Conservation (phyloP, 2,888 invertebrate species). For the Melikaiella ostensackeni region DNA sequence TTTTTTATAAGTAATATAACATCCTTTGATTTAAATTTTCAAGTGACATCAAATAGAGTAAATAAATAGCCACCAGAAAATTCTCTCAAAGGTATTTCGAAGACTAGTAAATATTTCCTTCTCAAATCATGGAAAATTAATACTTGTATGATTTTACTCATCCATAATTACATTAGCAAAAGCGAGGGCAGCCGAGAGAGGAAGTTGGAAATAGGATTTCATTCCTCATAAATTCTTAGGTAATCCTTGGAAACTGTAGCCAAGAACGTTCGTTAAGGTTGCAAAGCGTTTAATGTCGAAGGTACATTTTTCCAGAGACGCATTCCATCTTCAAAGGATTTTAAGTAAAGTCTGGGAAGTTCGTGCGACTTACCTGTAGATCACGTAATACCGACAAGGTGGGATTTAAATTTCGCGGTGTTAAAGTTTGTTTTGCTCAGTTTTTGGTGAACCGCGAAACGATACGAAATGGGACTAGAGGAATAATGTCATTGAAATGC, state of each 20-base stretch:
- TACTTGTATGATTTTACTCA: constrained; percentile 22
- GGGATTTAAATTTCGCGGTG: constrained; percentile 24
- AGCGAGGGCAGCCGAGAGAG: constrained; percentile 9
- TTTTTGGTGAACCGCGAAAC: constrained; percentile 46
- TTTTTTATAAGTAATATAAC: not conserved
- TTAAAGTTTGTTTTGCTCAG: constrained; percentile 40
- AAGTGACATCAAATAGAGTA: too few species aligned
- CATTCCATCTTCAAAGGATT: constrained; percentile 40
- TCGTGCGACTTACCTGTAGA: constrained; percentile 26
- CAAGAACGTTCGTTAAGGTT: constrained; percentile 39
- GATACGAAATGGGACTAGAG: constrained; percentile 53
- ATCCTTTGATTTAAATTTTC: too few species aligned
- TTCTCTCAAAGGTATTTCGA: not conserved
- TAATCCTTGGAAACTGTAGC: constrained; percentile 39
- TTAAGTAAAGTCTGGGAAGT: constrained; percentile 46
- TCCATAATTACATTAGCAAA: constrained; percentile 34
- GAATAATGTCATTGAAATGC: constrained; percentile 68
- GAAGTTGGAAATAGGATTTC: constrained; percentile 35
- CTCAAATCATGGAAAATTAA: constrained; percentile 20
- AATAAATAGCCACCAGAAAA: not conserved
- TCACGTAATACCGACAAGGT: constrained; percentile 5
- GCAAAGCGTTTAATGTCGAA: constrained; percentile 40
- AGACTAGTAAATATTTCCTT: not conserved
- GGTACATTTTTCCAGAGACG: constrained; percentile 29
- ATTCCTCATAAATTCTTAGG: constrained; percentile 39